These are phyloP conservation scores for Chauna torquata DNA, from an alignment of 2,113 vertebrate genomes.

Conservation along the genomic window DNA sequence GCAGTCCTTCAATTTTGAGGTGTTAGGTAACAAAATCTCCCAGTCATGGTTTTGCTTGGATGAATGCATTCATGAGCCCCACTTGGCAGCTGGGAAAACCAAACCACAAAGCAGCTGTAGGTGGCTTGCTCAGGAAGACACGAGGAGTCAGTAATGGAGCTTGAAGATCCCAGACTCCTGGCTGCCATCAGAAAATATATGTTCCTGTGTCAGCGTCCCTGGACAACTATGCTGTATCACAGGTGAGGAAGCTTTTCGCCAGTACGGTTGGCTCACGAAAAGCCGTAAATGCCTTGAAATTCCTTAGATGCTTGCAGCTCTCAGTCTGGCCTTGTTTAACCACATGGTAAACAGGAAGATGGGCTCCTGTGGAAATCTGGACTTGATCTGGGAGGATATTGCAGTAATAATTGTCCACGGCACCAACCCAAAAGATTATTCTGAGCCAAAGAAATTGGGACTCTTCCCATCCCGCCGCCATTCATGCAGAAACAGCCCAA, in stretches of 20 bases:
- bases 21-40: neutral
- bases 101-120: neutral
- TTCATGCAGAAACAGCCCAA: neutral
- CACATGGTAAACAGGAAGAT: neutral
- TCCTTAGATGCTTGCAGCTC: neutral
- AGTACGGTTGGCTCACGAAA: neutral
- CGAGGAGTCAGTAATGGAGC: neutral
- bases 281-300: neutral
- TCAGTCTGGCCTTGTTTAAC: neutral
- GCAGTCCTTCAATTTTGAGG: neutral
- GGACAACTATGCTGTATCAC: rapidly evolving
- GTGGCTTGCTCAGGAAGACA: neutral
- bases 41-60: neutral
- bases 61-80: neutral
- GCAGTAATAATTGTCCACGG: neutral
- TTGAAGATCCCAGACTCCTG: neutral
- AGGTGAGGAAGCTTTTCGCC: neutral
- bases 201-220: neutral
- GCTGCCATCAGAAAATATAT: neutral
- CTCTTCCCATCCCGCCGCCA: neutral
- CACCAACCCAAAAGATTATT: neutral
- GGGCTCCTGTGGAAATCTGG: neutral
- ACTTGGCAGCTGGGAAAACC: neutral
- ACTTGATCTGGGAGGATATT: constrained; percentile 19
- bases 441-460: neutral